Evolutionary conservation across 2,797 vertebrate species (phyloP).

Genomic region (Chrysolophus pictus): DNA sequence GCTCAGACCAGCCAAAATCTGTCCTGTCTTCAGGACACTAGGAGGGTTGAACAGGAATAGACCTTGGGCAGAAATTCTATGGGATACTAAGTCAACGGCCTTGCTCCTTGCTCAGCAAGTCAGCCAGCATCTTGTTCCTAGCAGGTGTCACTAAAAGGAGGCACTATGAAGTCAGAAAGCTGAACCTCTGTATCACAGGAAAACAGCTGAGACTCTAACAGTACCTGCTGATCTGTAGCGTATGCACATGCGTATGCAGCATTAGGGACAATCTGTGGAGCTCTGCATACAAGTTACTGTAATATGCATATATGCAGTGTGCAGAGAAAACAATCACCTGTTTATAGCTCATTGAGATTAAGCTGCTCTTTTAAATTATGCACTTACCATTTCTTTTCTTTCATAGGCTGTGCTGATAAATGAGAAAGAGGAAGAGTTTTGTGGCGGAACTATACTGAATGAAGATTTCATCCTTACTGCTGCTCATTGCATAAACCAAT

Average conservation of each 20-base stretch:
- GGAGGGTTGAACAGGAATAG: not conserved
- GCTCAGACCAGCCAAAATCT: not conserved
- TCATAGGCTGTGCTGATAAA: conserved; percentile 89
- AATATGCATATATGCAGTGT: not conserved
- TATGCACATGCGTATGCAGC: rapidly evolving
- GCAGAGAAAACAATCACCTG: not conserved
- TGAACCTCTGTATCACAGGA: rapidly evolving
- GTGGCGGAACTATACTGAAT: conserved; percentile 91
- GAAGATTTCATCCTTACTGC: conserved; percentile 87
- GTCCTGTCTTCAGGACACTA: not conserved
- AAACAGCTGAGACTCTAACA: not conserved
- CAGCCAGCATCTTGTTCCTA: not conserved
- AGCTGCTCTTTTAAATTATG: not conserved
- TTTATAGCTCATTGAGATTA: not conserved
- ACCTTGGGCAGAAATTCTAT: not conserved
- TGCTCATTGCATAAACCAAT: conserved; percentile 91
- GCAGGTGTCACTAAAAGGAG: not conserved
- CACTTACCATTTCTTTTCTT: not conserved
- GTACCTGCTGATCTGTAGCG: not conserved
- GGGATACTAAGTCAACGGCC: rapidly evolving
- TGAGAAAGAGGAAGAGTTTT: conserved; percentile 84
- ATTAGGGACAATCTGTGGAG: not conserved
- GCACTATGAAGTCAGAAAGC: not conserved
- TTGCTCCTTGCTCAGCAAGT: not conserved
- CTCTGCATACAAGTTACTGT: rapidly evolving